Percentiles rank a stretch among this genome's conserved stretches.
phyloP scores from a whole-genome alignment of 2,888 invertebrate genomes.

The Leptinotarsa juncta region DNA sequence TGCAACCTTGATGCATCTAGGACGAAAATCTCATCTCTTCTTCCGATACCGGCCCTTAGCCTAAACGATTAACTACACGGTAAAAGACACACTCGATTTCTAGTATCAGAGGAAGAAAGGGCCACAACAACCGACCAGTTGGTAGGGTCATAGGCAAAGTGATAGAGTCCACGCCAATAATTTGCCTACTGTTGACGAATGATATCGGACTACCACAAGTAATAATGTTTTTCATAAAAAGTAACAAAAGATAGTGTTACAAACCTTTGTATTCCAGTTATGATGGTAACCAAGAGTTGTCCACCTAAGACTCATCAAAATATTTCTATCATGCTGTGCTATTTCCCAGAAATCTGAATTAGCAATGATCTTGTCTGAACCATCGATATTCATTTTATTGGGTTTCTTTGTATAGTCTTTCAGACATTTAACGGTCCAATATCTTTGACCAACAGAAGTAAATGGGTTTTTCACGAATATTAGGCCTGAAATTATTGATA shows the following conservation, averaged over 20 bases:
- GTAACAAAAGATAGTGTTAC: constrained; percentile 40
- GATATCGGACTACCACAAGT: too few relatives aligned
- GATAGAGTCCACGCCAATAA: too few relatives aligned
- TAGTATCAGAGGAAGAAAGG: too few relatives aligned
- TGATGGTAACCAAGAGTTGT: constrained; percentile 97
- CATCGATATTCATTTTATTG: constrained; percentile 77
- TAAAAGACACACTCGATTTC: too few relatives aligned
- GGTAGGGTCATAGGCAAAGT: too few relatives aligned
- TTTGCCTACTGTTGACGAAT: too few relatives aligned
- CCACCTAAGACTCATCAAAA: constrained; percentile 82
- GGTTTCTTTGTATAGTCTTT: constrained; percentile 81
- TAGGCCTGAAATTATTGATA: constrained; percentile 71
- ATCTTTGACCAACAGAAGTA: constrained; percentile 78
- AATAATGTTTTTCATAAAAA: too few relatives aligned
- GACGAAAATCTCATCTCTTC: too few relatives aligned
- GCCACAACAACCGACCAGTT: too few relatives aligned
- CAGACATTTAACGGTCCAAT: constrained; percentile 85
- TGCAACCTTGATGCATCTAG: too few relatives aligned
- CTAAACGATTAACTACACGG: too few relatives aligned
- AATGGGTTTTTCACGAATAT: constrained; percentile 88
- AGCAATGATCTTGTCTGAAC: constrained; percentile 62
- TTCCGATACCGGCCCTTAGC: too few relatives aligned
- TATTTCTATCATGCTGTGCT: constrained; percentile 63
- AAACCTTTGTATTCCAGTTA: constrained; percentile 95
- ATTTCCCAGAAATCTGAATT: constrained; percentile 75